Evolutionary conservation across 2,797 vertebrate genomes (phyloP).

Genomic region (Brachymystax lenok): DNA sequence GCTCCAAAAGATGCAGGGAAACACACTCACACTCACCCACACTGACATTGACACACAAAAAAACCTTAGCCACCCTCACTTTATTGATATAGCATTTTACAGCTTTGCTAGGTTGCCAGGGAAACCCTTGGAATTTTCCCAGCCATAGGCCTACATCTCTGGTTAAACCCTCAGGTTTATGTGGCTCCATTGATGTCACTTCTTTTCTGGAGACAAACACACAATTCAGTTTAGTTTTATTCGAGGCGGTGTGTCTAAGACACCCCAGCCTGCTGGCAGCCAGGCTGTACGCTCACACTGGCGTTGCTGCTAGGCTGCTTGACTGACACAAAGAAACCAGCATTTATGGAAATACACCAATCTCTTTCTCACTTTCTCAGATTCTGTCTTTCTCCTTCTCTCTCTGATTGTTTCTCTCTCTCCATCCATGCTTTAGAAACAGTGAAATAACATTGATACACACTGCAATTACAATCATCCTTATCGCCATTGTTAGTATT

Average conservation of each 20-base stretch:
- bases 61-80: conserved; percentile 34
- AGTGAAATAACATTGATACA: conserved; percentile 17
- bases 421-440: conserved; percentile 36
- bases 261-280: background rate
- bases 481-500: conserved; percentile 46
- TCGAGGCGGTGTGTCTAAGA: conserved; percentile 18
- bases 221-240: conserved; percentile 22
- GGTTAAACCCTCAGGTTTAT: conserved; percentile 34
- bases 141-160: conserved; percentile 25
- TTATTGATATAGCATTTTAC: conserved; percentile 44
- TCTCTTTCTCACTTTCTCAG: background rate
- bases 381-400: background rate
- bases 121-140: conserved; percentile 52
- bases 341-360: background rate
- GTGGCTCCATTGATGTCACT: conserved; percentile 35
- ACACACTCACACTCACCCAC: background rate
- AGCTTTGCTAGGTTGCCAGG: conserved; percentile 69
- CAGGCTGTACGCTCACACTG: background rate
- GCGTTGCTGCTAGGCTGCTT: background rate
- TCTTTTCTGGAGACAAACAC: conserved; percentile 32
- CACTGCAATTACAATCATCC: conserved; percentile 31
- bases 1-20: background rate
- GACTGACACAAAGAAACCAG: background rate
- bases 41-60: background rate
- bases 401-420: background rate